These are phyloP conservation scores for Drosophila paucipuncta DNA, from an alignment of 2,888 invertebrate genomes.

Conservation along the genomic window DNA sequence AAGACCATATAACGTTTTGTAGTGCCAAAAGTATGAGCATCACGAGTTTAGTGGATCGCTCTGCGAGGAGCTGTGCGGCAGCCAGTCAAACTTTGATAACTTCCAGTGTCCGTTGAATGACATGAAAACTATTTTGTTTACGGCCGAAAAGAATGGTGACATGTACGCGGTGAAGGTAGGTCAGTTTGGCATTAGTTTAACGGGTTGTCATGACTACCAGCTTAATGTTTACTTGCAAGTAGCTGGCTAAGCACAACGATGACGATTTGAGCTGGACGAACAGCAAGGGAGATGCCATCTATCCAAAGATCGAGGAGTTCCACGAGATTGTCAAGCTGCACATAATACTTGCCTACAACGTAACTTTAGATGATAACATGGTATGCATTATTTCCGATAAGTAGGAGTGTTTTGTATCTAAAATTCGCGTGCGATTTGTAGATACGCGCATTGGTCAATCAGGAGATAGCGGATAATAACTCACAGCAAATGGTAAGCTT, in stretches of 20 bases:
- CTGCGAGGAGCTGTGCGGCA: slow-evolving; percentile 82
- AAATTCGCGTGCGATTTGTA: slow-evolving; percentile 30
- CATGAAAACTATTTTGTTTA: slow-evolving; percentile 83
- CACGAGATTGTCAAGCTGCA: slow-evolving; percentile 84
- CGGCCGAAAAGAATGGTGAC: slow-evolving; percentile 84
- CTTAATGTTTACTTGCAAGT: slow-evolving; percentile 5
- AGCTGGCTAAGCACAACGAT: slow-evolving; percentile 79
- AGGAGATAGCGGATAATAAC: slow-evolving; percentile 83
- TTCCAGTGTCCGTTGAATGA: slow-evolving; percentile 83
- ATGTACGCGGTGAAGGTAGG: slow-evolving; percentile 83
- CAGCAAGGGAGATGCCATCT: slow-evolving; percentile 75
- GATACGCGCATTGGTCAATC: slow-evolving; percentile 83
- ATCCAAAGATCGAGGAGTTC: slow-evolving; percentile 83
- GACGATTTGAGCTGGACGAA: slow-evolving; percentile 83
- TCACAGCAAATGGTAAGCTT: slow-evolving; percentile 84
- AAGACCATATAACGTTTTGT: background rate
- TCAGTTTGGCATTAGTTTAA: slow-evolving; percentile 30
- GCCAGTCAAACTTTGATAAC: slow-evolving; percentile 79
- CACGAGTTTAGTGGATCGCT: slow-evolving; percentile 83
- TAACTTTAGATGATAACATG: slow-evolving; percentile 84
- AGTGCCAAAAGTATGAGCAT: slow-evolving; percentile 83
- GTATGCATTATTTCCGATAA: slow-evolving; percentile 51
- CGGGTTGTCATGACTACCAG: slow-evolving; percentile 35
- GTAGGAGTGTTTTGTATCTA: background rate
- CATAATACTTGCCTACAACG: slow-evolving; percentile 83